Evolutionary conservation across 2,113 vertebrate genomes (phyloP).

Genomic region (Ciconia boyciana): DNA sequence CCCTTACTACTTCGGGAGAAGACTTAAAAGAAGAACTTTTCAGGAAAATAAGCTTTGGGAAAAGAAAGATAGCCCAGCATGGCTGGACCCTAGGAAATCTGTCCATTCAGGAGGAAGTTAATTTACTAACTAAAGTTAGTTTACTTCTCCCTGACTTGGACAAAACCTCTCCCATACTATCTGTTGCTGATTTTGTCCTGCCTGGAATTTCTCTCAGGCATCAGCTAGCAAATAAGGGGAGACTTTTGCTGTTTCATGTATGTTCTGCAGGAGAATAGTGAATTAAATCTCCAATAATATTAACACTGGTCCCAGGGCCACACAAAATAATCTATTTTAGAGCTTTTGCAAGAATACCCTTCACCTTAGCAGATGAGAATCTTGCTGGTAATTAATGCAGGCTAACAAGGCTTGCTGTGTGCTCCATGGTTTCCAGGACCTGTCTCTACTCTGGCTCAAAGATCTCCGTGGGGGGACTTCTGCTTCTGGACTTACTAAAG

Average conservation of each 20-base stretch:
- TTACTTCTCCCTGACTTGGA: neutral
- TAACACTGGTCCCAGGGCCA: no score
- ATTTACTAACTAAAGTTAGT: neutral
- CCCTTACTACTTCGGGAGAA: neutral
- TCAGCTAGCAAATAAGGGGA: neutral
- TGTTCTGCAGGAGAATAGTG: neutral
- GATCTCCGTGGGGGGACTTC: neutral
- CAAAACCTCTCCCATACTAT: neutral
- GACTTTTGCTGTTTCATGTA: neutral
- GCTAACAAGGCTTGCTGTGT: neutral
- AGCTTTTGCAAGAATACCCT: neutral
- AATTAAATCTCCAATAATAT: neutral
- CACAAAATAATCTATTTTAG: neutral
- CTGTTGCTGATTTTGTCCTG: neutral
- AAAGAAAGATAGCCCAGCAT: neutral
- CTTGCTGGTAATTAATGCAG: neutral
- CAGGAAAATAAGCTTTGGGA: neutral
- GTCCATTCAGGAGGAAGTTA: no score
- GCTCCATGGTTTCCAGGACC: neutral
- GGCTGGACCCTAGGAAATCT: neutral
- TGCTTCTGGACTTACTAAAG: neutral
- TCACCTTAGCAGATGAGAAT: accelerated
- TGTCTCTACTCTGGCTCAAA: neutral
- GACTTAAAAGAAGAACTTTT: neutral
- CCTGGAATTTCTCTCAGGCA: neutral